Conservation (phyloP, 2,888 invertebrate genomes). For the Archips crataeganus region DNA sequence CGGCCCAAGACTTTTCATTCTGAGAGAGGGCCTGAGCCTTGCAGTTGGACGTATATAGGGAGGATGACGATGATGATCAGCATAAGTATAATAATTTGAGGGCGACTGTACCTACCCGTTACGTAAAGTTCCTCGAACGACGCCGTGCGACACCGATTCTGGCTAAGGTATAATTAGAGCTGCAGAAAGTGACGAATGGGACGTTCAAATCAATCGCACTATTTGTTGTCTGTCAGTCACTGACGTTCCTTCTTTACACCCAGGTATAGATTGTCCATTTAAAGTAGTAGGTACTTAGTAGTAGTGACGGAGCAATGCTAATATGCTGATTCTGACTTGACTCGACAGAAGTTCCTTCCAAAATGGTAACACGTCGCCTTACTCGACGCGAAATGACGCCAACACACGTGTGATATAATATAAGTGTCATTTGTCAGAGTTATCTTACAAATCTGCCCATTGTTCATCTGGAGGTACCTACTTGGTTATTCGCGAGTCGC, state of each 20-base stretch:
- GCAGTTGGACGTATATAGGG: no score
- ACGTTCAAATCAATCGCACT: background rate
- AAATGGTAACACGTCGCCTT: background rate
- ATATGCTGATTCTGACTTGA: background rate
- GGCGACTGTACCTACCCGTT: background rate
- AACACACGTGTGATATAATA: background rate
- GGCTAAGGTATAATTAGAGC: constrained; percentile 6
- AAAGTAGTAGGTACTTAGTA: no score
- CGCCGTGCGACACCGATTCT: background rate
- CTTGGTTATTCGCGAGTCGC: background rate
- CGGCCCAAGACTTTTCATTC: no score
- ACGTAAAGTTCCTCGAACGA: background rate
- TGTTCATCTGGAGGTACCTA: no score
- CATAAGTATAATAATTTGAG: no score
- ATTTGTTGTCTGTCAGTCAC: background rate
- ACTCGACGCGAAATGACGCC: background rate
- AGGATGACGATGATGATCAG: no score
- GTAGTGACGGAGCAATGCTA: no score
- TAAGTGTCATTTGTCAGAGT: background rate
- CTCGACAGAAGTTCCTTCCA: background rate
- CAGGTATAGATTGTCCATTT: no score
- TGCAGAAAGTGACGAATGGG: background rate
- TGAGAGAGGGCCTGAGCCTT: no score
- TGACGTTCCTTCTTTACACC: no score
- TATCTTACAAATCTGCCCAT: background rate